Conservation (phyloP, 2,113 vertebrate species). For the Rousettus leschenaultii region DNA sequence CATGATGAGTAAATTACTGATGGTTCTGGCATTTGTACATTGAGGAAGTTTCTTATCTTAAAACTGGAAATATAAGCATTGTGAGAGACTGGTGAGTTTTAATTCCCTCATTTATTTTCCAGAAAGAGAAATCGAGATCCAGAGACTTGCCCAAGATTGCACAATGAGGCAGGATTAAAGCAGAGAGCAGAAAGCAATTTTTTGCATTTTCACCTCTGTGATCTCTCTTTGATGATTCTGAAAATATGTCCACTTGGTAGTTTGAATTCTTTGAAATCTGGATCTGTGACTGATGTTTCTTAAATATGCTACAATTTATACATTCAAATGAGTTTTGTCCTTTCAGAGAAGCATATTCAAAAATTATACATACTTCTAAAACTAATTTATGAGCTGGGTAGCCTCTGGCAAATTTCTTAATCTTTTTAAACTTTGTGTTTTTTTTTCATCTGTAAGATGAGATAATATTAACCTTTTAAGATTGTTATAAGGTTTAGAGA, state of each 20-base stretch:
- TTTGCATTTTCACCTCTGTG: neutral
- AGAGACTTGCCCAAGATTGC: neutral
- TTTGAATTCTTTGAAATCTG: neutral
- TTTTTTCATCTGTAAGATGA: neutral
- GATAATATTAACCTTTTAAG: neutral
- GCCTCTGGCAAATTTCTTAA: neutral
- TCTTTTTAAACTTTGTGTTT: neutral
- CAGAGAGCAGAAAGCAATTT: neutral
- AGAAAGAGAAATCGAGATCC: neutral
- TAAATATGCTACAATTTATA: neutral
- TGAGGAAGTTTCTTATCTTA: neutral
- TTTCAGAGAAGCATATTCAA: neutral
- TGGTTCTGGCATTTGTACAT: neutral
- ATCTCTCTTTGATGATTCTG: neutral
- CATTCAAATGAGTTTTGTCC: neutral
- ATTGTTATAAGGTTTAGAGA: neutral
- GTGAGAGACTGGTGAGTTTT: neutral
- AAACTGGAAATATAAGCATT: neutral
- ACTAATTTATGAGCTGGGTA: neutral
- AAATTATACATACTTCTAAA: neutral
- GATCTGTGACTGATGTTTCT: neutral
- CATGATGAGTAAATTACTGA: neutral
- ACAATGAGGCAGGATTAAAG: neutral
- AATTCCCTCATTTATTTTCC: neutral
- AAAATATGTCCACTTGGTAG: neutral